Conservation (phyloP, 2,888 invertebrate genomes). For the Diarsia brunnea region DNA sequence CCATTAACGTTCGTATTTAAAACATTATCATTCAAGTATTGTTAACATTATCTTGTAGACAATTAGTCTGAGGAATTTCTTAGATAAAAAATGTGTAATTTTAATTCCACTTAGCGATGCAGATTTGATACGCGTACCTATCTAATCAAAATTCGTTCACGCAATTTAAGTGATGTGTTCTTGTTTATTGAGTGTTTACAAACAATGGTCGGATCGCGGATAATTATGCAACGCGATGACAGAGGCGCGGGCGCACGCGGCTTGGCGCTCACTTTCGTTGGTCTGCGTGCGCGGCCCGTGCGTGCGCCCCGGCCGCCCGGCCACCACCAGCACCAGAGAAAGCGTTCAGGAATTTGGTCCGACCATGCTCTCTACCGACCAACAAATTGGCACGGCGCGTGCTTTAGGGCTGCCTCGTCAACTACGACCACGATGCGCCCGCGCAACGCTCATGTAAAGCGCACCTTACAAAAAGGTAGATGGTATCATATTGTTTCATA, state of each 20-base stretch:
- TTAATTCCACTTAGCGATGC: constrained; percentile 66
- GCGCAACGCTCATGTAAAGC: constrained; percentile 16
- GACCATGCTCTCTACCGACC: constrained; percentile 75
- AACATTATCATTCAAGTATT: constrained; percentile 58
- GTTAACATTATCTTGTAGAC: constrained; percentile 64
- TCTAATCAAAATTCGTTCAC: constrained; percentile 84
- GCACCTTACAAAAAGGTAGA: constrained; percentile 1
- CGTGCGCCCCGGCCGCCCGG: constrained; percentile 66
- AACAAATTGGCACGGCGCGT: constrained; percentile 68
- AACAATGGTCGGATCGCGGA: constrained; percentile 87
- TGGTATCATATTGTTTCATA: constrained; percentile 20
- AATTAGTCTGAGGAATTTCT: constrained; percentile 64
- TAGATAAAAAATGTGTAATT: constrained; percentile 70
- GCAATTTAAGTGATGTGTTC: constrained; percentile 81
- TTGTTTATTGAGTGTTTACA: constrained; percentile 87
- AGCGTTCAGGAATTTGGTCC: constrained; percentile 89
- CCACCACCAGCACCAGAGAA: constrained; percentile 82
- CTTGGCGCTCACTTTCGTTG: constrained; percentile 88
- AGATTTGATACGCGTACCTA: constrained; percentile 67
- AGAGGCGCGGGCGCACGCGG: constrained; percentile 79
- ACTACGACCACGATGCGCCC: constrained; percentile 12
- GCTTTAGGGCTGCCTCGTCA: constrained; percentile 64
- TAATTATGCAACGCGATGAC: constrained; percentile 89
- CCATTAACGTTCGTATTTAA: constrained; percentile 25
- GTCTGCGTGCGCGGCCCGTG: constrained; percentile 74